Conservation (phyloP, 1,140 invertebrate genomes). For the Thaumetopoea pityocampa region DNA sequence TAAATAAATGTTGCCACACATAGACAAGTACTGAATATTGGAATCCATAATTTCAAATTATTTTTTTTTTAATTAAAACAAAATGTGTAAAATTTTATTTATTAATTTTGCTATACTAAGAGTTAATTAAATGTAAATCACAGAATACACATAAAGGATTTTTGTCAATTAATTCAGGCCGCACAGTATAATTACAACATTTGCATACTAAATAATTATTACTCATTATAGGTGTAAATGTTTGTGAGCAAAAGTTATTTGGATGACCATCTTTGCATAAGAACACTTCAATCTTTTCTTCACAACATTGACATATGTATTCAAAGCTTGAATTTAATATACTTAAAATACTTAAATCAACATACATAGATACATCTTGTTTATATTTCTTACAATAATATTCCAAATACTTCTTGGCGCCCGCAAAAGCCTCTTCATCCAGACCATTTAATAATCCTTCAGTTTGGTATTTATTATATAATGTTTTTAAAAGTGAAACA, state of each 20-base stretch:
- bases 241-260: slow-evolving; percentile 50
- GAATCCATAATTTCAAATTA: too few relatives aligned
- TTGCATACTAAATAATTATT: slow-evolving; percentile 48
- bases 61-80: too few relatives aligned
- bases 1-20: too few relatives aligned
- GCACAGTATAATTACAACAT: slow-evolving; percentile 34
- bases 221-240: slow-evolving; percentile 48
- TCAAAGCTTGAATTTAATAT: slow-evolving; percentile 16
- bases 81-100: not conserved
- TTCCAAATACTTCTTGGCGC: slow-evolving; percentile 39
- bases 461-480: slow-evolving; percentile 18
- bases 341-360: slow-evolving; percentile 21
- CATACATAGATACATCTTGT: slow-evolving; percentile 14
- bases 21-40: too few relatives aligned
- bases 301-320: slow-evolving; percentile 50
- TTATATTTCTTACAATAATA: slow-evolving; percentile 44
- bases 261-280: slow-evolving; percentile 41
- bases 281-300: slow-evolving; percentile 43
- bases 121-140: slow-evolving; percentile 43
- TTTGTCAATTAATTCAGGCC: slow-evolving; percentile 28
- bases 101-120: not conserved
- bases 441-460: slow-evolving; percentile 20
- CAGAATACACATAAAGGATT: slow-evolving; percentile 51
- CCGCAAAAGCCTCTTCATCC: slow-evolving; percentile 33
- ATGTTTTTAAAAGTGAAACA: slow-evolving; percentile 18